Conservation (phyloP, 2,797 vertebrate species). For the Eremophila alpestris region DNA sequence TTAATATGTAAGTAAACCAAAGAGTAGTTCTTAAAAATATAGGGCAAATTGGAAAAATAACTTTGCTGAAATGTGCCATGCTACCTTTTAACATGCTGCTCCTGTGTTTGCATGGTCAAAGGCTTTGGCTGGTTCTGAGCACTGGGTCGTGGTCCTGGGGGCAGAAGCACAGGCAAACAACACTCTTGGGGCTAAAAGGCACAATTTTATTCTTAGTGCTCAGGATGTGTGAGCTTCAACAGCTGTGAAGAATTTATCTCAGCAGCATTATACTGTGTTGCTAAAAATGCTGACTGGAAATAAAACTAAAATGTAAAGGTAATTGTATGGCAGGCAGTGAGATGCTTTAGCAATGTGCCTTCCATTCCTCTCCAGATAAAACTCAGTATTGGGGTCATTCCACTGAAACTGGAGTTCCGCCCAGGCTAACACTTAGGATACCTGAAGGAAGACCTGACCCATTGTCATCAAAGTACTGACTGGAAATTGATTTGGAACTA, state of each 20-base stretch:
- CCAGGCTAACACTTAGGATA: not conserved
- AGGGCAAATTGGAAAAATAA: not conserved
- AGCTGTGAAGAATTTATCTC: not conserved
- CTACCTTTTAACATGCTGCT: not conserved
- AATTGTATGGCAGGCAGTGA: not conserved
- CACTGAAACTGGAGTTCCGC: not conserved
- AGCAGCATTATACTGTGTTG: not conserved
- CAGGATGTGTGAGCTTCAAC: not conserved
- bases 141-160: not conserved
- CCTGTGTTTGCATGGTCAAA: not conserved
- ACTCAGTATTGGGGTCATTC: not conserved
- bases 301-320: not conserved
- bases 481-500: not conserved
- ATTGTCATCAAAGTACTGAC: not conserved
- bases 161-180: not conserved
- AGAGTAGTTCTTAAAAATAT: not conserved
- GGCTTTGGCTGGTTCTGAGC: not conserved
- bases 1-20: constrained; percentile 74
- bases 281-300: not conserved
- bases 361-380: not conserved
- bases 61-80: not conserved
- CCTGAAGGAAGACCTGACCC: not conserved
- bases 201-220: not conserved
- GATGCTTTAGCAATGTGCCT: not conserved
- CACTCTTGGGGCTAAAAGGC: not conserved